These are phyloP conservation scores for Dasysyrphus tricinctus DNA, from an alignment of 2,888 invertebrate species.

Conservation along the genomic window DNA sequence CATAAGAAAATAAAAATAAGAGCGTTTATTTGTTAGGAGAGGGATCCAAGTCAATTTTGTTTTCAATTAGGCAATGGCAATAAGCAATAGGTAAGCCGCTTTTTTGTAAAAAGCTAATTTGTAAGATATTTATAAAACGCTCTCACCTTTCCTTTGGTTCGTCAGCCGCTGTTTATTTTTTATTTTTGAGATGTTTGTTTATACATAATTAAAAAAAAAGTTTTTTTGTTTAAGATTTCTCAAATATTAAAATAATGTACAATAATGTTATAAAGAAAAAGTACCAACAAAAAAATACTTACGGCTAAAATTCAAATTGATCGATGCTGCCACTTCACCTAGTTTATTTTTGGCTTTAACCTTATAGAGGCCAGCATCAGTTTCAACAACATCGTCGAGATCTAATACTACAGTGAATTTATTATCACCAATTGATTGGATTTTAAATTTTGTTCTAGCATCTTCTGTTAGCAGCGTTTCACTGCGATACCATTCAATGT, in stretches of 20 bases:
- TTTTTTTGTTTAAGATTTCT: background rate
- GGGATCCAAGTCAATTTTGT: background rate
- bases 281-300: constrained; percentile 87
- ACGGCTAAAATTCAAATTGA: constrained; percentile 99
- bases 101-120: constrained; percentile 1
- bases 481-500: constrained; percentile 95
- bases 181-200: constrained; percentile 28
- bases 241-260: background rate
- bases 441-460: constrained; percentile 93
- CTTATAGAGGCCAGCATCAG: constrained; percentile 97
- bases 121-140: constrained; percentile 23
- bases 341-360: constrained; percentile 98
- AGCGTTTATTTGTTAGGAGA: background rate
- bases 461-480: constrained; percentile 93
- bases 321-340: constrained; percentile 98
- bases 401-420: constrained; percentile 96
- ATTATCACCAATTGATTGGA: constrained; percentile 92
- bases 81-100: constrained; percentile 24
- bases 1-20: constrained; percentile 18
- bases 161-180: constrained; percentile 91
- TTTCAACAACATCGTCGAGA: constrained; percentile 97
- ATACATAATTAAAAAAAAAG: constrained; percentile 11
- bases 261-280: background rate
- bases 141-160: constrained; percentile 97
- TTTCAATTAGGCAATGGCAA: background rate